A percentile compares a stretch with the other conserved stretches of the same genome.
phyloP scores from a whole-genome alignment of 2,888 invertebrate genomes.

The Rosalia funebris region DNA sequence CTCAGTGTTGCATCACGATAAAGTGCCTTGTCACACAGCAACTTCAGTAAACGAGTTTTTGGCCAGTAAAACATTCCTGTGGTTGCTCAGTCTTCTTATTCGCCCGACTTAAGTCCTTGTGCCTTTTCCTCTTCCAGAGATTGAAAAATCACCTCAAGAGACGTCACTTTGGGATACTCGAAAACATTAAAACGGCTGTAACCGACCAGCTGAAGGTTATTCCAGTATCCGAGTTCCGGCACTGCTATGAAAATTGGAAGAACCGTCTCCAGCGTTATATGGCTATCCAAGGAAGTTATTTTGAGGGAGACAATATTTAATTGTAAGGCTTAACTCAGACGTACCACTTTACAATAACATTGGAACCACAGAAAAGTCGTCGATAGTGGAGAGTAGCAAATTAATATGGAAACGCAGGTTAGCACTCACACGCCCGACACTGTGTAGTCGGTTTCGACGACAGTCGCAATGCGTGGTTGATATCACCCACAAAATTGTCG shows the following conservation, averaged over 20 bases:
- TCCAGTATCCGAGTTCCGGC: slow-evolving; percentile 18
- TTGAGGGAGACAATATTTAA: slow-evolving; percentile 19
- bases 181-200: slow-evolving; percentile 11
- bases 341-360: no score
- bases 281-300: slow-evolving; percentile 9
- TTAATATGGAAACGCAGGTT: no score
- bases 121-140: slow-evolving; percentile 7
- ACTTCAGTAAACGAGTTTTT: slow-evolving; percentile 7
- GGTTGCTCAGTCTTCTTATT: slow-evolving; percentile 1
- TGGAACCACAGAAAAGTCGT: no score
- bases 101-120: slow-evolving; percentile 4
- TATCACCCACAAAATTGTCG: no score
- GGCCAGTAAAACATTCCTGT: slow-evolving; percentile 8
- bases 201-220: slow-evolving; percentile 25
- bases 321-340: no score
- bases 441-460: no score
- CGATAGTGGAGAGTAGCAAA: no score
- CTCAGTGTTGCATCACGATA: background rate
- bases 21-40: slow-evolving; percentile 11
- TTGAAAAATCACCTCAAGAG: slow-evolving; percentile 10
- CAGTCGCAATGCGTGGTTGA: no score
- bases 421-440: no score
- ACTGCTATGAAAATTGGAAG: slow-evolving; percentile 20
- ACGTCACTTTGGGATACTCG: background rate
- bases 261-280: slow-evolving; percentile 25